Percentiles rank a stretch among this genome's conserved stretches.
phyloP scores from a whole-genome alignment of 1,140 invertebrate species.

The Diorhabda carinulata region DNA sequence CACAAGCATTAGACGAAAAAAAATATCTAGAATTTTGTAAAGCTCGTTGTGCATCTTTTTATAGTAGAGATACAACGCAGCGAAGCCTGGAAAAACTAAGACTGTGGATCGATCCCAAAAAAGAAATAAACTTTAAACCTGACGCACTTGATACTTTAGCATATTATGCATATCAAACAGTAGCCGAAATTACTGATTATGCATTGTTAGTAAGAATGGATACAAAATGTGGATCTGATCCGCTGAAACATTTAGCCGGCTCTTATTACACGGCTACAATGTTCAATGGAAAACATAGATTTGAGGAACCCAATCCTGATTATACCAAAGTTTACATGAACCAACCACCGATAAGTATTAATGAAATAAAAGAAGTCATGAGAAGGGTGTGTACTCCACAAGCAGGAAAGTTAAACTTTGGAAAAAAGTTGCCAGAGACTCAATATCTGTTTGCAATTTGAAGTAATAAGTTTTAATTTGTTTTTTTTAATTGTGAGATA shows the following conservation, averaged over 20 bases:
- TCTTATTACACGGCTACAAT: conserved; percentile 50
- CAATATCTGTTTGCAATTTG: conserved; percentile 38
- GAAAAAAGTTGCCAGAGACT: conserved; percentile 38
- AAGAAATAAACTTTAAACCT: conserved; percentile 48
- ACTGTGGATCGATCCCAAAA: conserved; percentile 52
- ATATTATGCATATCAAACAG: conserved; percentile 68
- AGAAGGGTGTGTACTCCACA: conserved; percentile 50
- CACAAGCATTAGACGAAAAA: conserved; percentile 52
- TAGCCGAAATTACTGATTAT: conserved; percentile 66
- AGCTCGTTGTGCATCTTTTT: conserved; percentile 39
- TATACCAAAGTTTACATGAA: conserved; percentile 54
- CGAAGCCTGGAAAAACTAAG: conserved; percentile 50
- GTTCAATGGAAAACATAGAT: conserved; percentile 46
- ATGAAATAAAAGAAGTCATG: conserved; percentile 55
- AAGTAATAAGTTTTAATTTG: too few species aligned
- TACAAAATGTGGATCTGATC: conserved; percentile 53
- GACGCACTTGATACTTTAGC: conserved; percentile 60
- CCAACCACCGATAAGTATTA: conserved; percentile 52
- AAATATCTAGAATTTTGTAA: conserved; percentile 53
- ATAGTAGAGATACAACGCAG: conserved; percentile 28
- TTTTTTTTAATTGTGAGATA: too few species aligned
- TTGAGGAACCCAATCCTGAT: conserved; percentile 48
- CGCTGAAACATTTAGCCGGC: conserved; percentile 53
- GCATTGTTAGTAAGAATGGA: conserved; percentile 63
- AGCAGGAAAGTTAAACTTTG: conserved; percentile 47